Evolutionary conservation across 2,888 invertebrate species (phyloP), one percentile per base, ranked within the genome.

Genomic region (Digitonthophagus gazella): DNA sequence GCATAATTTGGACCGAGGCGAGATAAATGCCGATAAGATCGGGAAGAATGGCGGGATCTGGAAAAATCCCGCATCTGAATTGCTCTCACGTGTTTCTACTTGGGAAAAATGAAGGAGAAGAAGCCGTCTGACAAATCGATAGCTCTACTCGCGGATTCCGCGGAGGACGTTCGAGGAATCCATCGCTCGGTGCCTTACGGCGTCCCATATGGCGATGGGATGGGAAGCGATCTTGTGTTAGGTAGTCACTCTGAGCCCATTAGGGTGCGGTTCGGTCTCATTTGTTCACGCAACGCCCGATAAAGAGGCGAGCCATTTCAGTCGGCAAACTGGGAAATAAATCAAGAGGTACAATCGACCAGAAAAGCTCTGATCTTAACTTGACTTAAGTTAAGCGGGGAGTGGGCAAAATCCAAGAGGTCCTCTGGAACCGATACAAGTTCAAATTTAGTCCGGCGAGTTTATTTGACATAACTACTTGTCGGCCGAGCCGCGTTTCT

Each of bases 391-490:
- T 58, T 56, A 61, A 64, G 15, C 55, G 15, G 18, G 11, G 67
- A 56, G 65, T 61, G 64, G 15, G 58, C 28, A 14, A 44, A 14
- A 54, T 67, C 15, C 16, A 70, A 28, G 70, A 72, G 75, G 71
- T 65, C 73, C 55, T 68, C 71, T 76, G 71, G 11, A 71, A 3
- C 64, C 28, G 71, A 71, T 71, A 71, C 72, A 71, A 72, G 73
- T 74, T 76, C 71, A 74, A 73, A 76, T 76, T 76, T 75, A 75
- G 76, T 73, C 72, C 72, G 71, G 67, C 71, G 74, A 76, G 74
- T 76, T 75, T 76, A 76, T 76, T 76, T 76, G 76, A 76, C 76
- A 74, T 76, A 76, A 76, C 74, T 75, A 76, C 76, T 76, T 76
- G 76, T 76, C 74, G 73, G 72, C 74, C 74, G 73, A 72, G 71